Conservation (phyloP, 35 echinoderm and acorn worm species). For the Apostichopus parvimensis region DNA sequence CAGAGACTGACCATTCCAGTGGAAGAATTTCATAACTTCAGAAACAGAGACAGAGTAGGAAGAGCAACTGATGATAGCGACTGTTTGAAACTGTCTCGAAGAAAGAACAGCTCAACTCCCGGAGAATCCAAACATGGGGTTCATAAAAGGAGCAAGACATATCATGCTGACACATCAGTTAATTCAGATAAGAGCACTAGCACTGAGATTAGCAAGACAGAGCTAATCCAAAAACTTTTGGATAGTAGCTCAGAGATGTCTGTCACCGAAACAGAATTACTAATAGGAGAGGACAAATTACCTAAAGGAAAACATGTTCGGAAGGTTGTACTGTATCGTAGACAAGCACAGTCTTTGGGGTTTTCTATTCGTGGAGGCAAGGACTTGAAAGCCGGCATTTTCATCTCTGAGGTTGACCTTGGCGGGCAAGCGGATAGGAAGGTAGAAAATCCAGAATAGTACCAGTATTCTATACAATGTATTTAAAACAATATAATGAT, state of each 20-base stretch:
- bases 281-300: not conserved
- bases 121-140: conserved; percentile 36
- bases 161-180: conserved; percentile 42
- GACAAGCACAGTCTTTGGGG: conserved; percentile 72
- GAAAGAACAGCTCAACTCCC: conserved; percentile 59
- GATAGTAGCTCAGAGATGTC: conserved; percentile 11
- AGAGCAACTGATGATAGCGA: conserved; percentile 21
- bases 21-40: conserved; percentile 10
- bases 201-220: conserved; percentile 10
- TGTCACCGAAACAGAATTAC: not conserved
- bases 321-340: conserved; percentile 69
- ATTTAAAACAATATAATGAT: no score
- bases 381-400: conserved; percentile 89
- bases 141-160: conserved; percentile 77
- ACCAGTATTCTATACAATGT: no score
- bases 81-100: conserved; percentile 1
- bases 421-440: conserved; percentile 91
- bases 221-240: not conserved
- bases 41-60: conserved; percentile 30
- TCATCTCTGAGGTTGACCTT: conserved; percentile 87
- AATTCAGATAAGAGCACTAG: not conserved
- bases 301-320: conserved; percentile 38
- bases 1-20: not conserved
- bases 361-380: conserved; percentile 93
- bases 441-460: conserved; percentile 50